These are phyloP conservation scores for Eupithecia tripunctaria DNA, from an alignment of 2,888 invertebrate species.

Conservation along the genomic window DNA sequence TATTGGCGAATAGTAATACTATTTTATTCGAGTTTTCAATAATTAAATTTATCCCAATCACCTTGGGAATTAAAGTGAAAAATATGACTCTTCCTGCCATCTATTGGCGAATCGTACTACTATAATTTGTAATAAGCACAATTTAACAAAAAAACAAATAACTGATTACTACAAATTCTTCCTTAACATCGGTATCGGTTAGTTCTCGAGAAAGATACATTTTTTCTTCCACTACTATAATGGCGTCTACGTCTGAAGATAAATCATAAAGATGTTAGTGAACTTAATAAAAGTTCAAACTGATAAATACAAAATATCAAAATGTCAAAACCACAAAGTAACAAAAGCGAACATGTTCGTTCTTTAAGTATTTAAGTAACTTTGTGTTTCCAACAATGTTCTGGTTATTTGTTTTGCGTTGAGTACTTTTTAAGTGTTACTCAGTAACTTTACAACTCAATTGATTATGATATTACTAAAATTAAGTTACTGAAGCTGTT, in stretches of 20 bases:
- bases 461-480: not conserved
- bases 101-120: too few species aligned
- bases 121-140: too few species aligned
- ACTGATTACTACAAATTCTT: not conserved
- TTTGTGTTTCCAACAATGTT: not conserved
- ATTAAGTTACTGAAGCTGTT: not conserved
- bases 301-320: not conserved
- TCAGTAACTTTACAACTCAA: conserved; percentile 1
- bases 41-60: too few species aligned
- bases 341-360: not conserved
- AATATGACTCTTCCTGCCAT: too few species aligned
- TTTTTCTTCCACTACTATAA: too few species aligned
- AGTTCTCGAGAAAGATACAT: too few species aligned
- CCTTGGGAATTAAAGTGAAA: too few species aligned
- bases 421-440: not conserved
- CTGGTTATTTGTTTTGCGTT: not conserved
- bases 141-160: too few species aligned
- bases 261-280: not conserved
- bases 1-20: too few species aligned
- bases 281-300: not conserved
- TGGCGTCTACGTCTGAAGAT: too few species aligned
- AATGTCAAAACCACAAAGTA: conserved; percentile 1
- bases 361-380: not conserved
- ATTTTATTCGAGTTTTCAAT: too few species aligned
- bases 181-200: not conserved